Percentiles rank a stretch among this genome's conserved stretches.
Conservation (phyloP, 2,113 vertebrate genomes). For the Phalacrocorax pelagicus region DNA sequence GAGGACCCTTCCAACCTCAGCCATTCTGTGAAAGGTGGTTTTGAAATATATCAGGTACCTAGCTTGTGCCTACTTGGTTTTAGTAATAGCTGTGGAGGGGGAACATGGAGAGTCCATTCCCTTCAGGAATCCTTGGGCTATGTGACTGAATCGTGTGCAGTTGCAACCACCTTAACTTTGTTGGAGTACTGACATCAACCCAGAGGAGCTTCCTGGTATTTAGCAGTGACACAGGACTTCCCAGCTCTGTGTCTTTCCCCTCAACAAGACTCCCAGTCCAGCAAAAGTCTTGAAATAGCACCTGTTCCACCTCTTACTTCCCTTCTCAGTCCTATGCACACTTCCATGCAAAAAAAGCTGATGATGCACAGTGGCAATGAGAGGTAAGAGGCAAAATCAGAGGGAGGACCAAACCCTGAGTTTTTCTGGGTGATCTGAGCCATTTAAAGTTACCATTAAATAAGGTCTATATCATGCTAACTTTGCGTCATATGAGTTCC, state of each 20-base stretch:
- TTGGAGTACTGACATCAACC: neutral
- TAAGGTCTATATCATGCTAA: neutral
- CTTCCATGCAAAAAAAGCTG: neutral
- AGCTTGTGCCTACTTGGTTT: neutral
- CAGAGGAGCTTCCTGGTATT: neutral
- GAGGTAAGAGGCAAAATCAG: neutral
- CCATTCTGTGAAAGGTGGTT: neutral
- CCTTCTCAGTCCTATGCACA: neutral
- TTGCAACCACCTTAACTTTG: neutral
- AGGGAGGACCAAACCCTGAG: neutral
- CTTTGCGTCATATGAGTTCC: neutral
- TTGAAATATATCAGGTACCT: neutral
- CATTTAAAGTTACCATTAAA: neutral
- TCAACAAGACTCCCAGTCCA: neutral
- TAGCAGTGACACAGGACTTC: neutral
- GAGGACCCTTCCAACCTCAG: neutral
- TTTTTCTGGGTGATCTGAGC: neutral
- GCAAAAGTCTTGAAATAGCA: neutral
- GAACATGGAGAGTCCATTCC: neutral
- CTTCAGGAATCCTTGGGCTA: neutral
- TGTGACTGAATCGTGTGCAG: accelerated
- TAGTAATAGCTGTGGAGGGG: neutral
- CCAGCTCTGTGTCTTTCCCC: neutral
- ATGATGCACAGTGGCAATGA: neutral
- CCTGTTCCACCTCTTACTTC: neutral